Evolutionary conservation across 2,888 invertebrate species (phyloP), one percentile per base, ranked within the genome.

Genomic region (Gandaritis pyraliata): DNA sequence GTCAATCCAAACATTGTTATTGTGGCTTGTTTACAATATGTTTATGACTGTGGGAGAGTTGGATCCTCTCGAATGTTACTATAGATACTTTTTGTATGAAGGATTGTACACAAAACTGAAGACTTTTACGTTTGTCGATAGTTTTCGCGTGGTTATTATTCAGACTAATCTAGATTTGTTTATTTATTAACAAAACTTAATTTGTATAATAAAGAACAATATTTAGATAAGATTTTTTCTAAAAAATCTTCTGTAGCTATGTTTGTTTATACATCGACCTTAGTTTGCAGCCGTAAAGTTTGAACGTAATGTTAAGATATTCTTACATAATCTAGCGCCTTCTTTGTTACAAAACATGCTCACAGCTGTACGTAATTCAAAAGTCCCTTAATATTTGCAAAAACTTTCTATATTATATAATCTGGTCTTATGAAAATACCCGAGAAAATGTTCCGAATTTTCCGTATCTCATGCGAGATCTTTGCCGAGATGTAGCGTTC

Each of bases 341-440:
- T 38, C 33, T 53, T 33, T 18, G 43, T 57, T 38, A 45, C 23
- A 18, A 45, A 41, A 43, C 38, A 53, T 18, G 57, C 38, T 18
- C 13, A 49, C 49, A 38, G 50, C 50, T 50, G 38, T 23, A 54
- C 38, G 13, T 54, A 41, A 48, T 48, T 56, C 39, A 47, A 47
- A 47, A 53, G 10, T 33, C 45, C 15, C 30, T 46, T 60, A 58
- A 65, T 62, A 52, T 66, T 59, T 59, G 49, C 61, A 49, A 55
- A 66, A 65, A 66, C 65, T 70, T 64, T 53, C 23, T 64, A 23
- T 54, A 66, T 66, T 64, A 61, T 60, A 61, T 61, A 70, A 67
- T 65, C 66, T 59, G 53, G 53, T 46, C 55, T 67, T 67, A 68
- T 64, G 68, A 69, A 69, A 68, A 65, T 67, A 58, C 43, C 54